Base-by-base conservation (phyloP, 1,140 invertebrate genomes). In the Physella acuta region DNA sequence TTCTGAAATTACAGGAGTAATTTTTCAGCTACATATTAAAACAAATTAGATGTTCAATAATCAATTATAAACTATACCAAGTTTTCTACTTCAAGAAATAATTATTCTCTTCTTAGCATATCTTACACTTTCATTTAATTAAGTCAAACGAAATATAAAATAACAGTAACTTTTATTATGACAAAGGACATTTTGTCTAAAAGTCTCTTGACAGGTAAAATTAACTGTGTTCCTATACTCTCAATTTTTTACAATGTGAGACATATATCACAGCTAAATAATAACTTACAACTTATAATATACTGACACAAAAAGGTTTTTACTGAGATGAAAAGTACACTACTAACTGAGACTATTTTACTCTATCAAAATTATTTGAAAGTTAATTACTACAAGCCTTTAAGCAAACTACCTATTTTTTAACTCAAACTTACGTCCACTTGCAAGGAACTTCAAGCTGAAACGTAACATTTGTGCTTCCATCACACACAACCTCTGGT, bases 361-460 rank as follows among this genome's bases (percentile, higher is more conserved):
- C n/a, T n/a, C n/a, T n/a, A n/a, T n/a, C n/a, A n/a, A n/a, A n/a
- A n/a, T n/a, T n/a, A n/a, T n/a, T n/a, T n/a, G n/a, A n/a, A n/a
- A n/a, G n/a, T n/a, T n/a, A n/a, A n/a, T n/a, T n/a, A n/a, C n/a
- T n/a, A n/a, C n/a, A n/a, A n/a, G n/a, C n/a, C n/a, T n/a, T n/a
- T n/a, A n/a, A n/a, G n/a, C n/a, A n/a, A n/a, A n/a, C n/a, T n/a
- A n/a, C n/a, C n/a, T n/a, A n/a, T n/a, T n/a, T n/a, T n/a, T n/a
- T n/a, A n/a, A n/a, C n/a, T n/a, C n/a, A n/a, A n/a, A 66, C 64
- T 66, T 66, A 66, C 64, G 64, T 66, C 91, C 93, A 97, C 87
- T 93, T 92, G 84, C 95, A 97, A 56, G 92, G 90, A 76, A 94
- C 88, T 78, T 93, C 90, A 80, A 88, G 91, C 70, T 89, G 89